Evolutionary conservation across 2,888 invertebrate species (phyloP).

Genomic region (Pheosia tremula): DNA sequence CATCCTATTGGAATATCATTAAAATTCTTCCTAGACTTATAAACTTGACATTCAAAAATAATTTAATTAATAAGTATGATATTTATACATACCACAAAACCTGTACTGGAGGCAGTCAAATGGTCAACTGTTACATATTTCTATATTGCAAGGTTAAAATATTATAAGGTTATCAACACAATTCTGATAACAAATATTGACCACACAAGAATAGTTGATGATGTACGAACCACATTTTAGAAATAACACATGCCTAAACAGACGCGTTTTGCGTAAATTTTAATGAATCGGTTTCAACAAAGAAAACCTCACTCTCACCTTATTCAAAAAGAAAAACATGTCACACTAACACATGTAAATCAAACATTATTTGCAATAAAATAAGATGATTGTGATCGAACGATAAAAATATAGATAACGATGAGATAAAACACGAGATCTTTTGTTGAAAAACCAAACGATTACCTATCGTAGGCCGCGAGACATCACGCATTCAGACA

Average conservation of each 20-base stretch:
- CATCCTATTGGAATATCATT: not conserved
- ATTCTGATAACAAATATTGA: conserved; percentile 29
- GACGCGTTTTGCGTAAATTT: conserved; percentile 23
- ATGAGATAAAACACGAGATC: conserved; percentile 65
- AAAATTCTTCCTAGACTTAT: not conserved
- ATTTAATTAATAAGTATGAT: not conserved
- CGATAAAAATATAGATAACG: conserved; percentile 74
- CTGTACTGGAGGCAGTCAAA: conserved; percentile 9
- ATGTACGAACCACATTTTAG: conserved; percentile 16
- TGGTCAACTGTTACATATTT: conserved; percentile 18
- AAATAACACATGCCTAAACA: conserved; percentile 25
- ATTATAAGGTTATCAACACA: conserved; percentile 34
- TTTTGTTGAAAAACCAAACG: conserved; percentile 36
- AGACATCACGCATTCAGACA: conserved; percentile 30
- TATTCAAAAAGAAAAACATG: conserved; percentile 76
- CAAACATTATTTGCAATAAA: conserved; percentile 47
- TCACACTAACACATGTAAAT: conserved; percentile 36
- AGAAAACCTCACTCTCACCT: conserved; percentile 59
- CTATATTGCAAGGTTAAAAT: conserved; percentile 23
- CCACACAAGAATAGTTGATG: conserved; percentile 16
- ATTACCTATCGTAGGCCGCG: conserved; percentile 25
- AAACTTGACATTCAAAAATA: not conserved
- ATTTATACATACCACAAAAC: conserved; percentile 24
- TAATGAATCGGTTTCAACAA: conserved; percentile 36
- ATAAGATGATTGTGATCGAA: conserved; percentile 63